Base-by-base conservation (phyloP, 2,797 vertebrate species). In the Myioborus melanocephalus region DNA sequence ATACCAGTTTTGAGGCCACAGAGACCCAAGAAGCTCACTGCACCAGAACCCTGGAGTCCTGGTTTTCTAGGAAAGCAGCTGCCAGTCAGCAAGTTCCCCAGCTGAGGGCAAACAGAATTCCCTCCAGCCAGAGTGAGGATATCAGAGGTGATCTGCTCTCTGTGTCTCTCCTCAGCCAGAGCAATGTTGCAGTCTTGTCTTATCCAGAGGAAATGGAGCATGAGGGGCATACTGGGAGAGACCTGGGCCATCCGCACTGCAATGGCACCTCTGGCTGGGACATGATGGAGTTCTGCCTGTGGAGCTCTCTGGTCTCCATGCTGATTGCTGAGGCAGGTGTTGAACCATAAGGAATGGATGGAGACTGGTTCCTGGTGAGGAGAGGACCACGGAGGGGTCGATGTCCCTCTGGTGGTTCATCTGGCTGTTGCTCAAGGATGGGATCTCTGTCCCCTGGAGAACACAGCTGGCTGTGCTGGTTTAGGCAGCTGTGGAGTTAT, bases 321-420 rank as follows among this genome's bases (percentile, higher is more conserved):
- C 30, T 21, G 59, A 24, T 9, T 46, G 59, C 50, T 41, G 59
- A 49, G 17, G 13, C 30, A 24, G 41, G 16, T 23, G 0, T 1
- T 37, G 20, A 70, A 19, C 8, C 12, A 1, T 1, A 2, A 43
- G 30, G 37, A 34, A 27, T 0, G 19, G 30, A 22, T 32, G 34
- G 28, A 39, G 1, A 1, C 4, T 2, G 8, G 30, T 3, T 64
- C 22, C 30, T 0, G 20, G 16, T 14, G 44, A 61, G 53, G 19
- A n/a, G 34, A 49, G 17, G 30, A n/a, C 30, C 82, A 12, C 0
- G 0, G 10, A 15, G 15, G 2, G 24, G 34, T 1, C 0, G 4
- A 39, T 9, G 46, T 39, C 18, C 32, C 32, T 39, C 34, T 37
- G 49, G 60, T 22, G n/a, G 1, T 17, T 7, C 12, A 4, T 9